phyloP scores from a whole-genome alignment of 2,888 invertebrate species.

The Zhuqinia jingwanae region DNA sequence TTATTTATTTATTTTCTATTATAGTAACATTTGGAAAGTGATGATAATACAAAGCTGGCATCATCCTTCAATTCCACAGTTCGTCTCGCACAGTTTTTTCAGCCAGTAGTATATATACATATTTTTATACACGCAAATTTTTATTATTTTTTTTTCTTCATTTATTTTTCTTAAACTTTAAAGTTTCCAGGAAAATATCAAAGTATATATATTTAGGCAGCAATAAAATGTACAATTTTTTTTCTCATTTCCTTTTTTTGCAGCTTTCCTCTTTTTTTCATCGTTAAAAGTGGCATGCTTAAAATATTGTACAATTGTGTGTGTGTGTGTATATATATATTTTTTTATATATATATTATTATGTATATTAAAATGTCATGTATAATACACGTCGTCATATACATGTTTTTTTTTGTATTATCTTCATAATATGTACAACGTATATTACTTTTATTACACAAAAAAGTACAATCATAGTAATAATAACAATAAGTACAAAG shows the following conservation, averaged over 20 bases:
- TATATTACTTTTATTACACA: not conserved
- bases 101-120: too few relatives aligned
- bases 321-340: too few relatives aligned
- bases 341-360: not conserved
- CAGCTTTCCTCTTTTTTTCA: not conserved
- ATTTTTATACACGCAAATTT: constrained; percentile 27
- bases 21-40: constrained; percentile 71
- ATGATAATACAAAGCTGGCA: constrained; percentile 72
- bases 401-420: not conserved
- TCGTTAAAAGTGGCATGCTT: not conserved
- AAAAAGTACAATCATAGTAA: not conserved
- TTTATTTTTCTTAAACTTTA: constrained; percentile 30
- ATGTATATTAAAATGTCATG: not conserved
- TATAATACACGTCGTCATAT: not conserved
- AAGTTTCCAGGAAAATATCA: constrained; percentile 62
- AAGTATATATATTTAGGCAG: constrained; percentile 64
- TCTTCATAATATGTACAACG: not conserved
- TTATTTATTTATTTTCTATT: not conserved
- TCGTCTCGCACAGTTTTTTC: too few relatives aligned
- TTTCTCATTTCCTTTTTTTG: not conserved
- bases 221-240: constrained; percentile 52
- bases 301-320: too few relatives aligned
- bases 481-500: not conserved
- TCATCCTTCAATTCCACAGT: constrained; percentile 59
- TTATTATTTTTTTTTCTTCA: not conserved